Percentiles rank a stretch among this genome's conserved stretches.
Evolutionary conservation across 1,140 invertebrate species (phyloP).

Genomic region (Hydropsyche tenuis): DNA sequence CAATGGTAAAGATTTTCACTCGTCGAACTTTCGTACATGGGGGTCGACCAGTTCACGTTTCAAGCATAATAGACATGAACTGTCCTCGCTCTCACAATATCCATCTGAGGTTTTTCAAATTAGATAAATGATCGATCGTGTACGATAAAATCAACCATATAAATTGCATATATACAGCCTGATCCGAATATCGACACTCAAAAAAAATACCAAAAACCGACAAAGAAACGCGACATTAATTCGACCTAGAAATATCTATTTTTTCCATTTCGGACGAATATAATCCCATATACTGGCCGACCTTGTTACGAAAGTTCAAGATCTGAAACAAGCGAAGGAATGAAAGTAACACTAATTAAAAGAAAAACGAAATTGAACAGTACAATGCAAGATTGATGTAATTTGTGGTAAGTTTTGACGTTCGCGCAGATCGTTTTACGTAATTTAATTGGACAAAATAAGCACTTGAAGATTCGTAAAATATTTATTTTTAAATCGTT

Average conservation of each 20-base stretch:
- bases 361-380: neutral
- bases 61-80: neutral
- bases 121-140: neutral
- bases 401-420: neutral
- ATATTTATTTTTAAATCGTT: too few relatives aligned
- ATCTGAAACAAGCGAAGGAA: neutral
- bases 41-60: neutral
- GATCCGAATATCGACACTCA: neutral
- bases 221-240: neutral
- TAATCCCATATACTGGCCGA: neutral
- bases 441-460: too few relatives aligned
- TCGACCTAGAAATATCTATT: neutral
- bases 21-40: neutral
- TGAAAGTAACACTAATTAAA: constrained; percentile 1
- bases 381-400: neutral
- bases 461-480: too few relatives aligned
- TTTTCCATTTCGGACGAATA: too few relatives aligned
- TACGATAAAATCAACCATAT: neutral
- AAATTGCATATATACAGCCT: neutral
- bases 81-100: constrained; percentile 7
- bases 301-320: constrained; percentile 11
- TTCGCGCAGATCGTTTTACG: too few relatives aligned
- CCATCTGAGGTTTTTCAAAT: constrained; percentile 4
- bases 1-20: too few relatives aligned
- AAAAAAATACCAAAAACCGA: neutral